Conservation (phyloP, 2,113 vertebrate genomes). For the Amphilophus citrinellus region DNA sequence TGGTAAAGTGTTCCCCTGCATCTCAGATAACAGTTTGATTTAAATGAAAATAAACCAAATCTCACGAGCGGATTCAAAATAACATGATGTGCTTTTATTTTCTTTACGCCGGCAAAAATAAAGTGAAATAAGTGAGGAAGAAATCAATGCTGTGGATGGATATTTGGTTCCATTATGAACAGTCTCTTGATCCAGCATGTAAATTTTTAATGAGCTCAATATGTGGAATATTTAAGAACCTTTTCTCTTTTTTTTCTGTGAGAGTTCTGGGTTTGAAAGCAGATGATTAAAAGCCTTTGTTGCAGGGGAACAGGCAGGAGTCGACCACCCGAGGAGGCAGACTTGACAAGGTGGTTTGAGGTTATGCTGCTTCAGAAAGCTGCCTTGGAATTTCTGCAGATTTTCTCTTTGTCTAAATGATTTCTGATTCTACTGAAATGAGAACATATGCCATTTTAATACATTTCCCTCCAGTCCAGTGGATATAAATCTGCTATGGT, state of each 20-base stretch:
- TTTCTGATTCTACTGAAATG: not conserved
- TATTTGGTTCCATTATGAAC: not conserved
- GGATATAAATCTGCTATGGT: not conserved
- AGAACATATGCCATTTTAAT: not conserved
- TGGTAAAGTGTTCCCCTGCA: not conserved
- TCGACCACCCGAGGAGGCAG: not conserved
- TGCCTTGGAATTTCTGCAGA: not conserved
- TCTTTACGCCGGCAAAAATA: not conserved
- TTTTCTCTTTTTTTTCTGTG: not conserved
- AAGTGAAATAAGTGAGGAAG: not conserved
- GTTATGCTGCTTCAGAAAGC: not conserved
- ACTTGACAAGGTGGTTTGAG: not conserved
- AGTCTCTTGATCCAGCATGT: not conserved
- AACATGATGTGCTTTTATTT: not conserved
- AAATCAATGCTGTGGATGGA: not conserved
- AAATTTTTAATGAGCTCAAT: not conserved
- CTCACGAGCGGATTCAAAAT: not conserved
- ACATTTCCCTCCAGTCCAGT: not conserved
- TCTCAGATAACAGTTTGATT: not conserved
- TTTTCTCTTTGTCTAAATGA: not conserved
- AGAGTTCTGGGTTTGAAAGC: not conserved
- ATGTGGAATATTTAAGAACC: not conserved
- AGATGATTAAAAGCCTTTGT: not conserved
- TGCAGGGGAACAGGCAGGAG: not conserved
- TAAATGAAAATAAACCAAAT: slow-evolving; percentile 3